Percentiles rank a stretch among this genome's conserved stretches.
phyloP scores from a whole-genome alignment of 64 coral and sea anemone species.

The Trachythela sp. region DNA sequence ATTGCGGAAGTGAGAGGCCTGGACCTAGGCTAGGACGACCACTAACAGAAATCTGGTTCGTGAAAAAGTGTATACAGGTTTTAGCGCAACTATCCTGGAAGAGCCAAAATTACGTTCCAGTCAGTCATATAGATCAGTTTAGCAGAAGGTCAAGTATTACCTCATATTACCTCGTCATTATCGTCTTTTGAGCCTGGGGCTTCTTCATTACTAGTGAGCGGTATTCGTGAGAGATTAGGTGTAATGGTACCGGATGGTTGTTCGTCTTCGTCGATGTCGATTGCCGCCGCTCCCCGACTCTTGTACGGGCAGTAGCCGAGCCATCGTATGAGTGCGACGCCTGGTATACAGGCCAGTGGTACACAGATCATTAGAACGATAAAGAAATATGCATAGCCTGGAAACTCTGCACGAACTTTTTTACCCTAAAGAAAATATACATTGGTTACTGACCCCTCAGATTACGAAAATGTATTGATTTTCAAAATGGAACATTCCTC shows the following conservation, averaged over 20 bases:
- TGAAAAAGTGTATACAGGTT: no score
- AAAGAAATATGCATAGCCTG: not conserved
- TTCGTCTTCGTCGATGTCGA: not conserved
- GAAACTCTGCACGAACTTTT: not conserved
- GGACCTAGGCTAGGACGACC: no score
- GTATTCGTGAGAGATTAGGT: not conserved
- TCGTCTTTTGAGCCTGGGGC: not conserved
- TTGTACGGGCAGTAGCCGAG: slow-evolving; percentile 17
- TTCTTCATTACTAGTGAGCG: slow-evolving; percentile 4
- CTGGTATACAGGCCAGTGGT: not conserved
- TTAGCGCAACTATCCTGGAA: not conserved
- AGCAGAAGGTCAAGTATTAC: not conserved
- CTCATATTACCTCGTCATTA: slow-evolving; percentile 22
- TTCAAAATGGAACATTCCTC: no score
- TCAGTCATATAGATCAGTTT: no score
- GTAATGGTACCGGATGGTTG: not conserved
- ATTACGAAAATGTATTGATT: no score
- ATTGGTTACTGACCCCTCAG: no score
- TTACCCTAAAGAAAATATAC: not conserved
- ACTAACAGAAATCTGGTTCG: no score
- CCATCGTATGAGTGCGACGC: not conserved
- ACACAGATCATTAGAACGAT: not conserved
- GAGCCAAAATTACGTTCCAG: no score
- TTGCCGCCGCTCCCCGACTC: not conserved
- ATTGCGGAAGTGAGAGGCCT: no score